Evolutionary conservation across 2,113 vertebrate species (phyloP), one percentile per base, ranked within the genome.

Genomic region (Tinamus guttatus): DNA sequence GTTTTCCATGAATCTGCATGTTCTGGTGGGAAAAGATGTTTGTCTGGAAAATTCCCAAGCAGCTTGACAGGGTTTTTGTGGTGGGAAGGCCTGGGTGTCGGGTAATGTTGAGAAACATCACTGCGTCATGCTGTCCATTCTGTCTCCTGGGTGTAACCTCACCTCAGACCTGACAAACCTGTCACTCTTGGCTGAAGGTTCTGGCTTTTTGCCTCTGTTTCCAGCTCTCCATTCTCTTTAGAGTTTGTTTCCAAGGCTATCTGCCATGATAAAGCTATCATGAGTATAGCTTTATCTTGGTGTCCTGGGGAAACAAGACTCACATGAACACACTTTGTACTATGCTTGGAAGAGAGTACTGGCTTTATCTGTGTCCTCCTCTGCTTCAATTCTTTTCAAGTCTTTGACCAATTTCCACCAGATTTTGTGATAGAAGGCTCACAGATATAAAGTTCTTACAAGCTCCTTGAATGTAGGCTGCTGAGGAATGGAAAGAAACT

Each of bases 161-260:
- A 36, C 17, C 47, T 62, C 62, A 85, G 65, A 94, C 96, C 79
- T 94, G 96, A 94, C 77, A 87, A 97, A 97, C 91, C 89, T 94
- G 95, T 62, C 30, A 9, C 77, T 89, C 22, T 59, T 64, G 83
- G 83, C 63, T 78, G 28, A 63, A 85, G 65, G 21, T 10, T 90
- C 43, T 93, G 90, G 49, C 77, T 92, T 84, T 67, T 32, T 79
- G 69, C 32, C 68, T 54, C 43, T 77, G 45, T n/a, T 85, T 21
- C 47, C 1, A 1, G 6, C 5, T 92, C 19, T 18, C 32, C 32
- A 52, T 25, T 67, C 49, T 84, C 60, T 36, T 41, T 70, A 30
- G 38, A 92, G 28, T 19, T 81, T 47, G 24, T 65, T 90, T 71
- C 83, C 40, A 45, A 2, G 3, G 86, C 64, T 65, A 14, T 62